Evolutionary conservation across 2,888 invertebrate species (phyloP).

Genomic region (Schizaphis graminum): DNA sequence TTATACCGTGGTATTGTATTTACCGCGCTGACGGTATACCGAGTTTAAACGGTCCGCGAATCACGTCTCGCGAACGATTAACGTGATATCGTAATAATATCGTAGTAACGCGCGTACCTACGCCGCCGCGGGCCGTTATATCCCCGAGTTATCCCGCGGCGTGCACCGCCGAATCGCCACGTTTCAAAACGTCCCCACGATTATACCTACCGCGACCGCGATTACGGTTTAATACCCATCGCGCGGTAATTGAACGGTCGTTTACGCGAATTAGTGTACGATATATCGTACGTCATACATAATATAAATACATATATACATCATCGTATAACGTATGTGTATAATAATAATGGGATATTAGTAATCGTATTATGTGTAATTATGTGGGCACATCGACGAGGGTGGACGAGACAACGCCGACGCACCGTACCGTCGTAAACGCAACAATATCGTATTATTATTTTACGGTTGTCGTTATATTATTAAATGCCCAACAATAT

Average conservation of each 20-base stretch:
- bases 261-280: slow-evolving; percentile 50
- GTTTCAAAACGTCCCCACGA: slow-evolving; percentile 42
- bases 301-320: no score
- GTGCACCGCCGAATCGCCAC: not conserved
- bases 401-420: no score
- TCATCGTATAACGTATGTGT: no score
- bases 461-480: no score
- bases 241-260: slow-evolving; percentile 57
- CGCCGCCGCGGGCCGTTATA: not conserved
- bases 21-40: not conserved
- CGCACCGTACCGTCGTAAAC: no score
- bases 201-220: slow-evolving; percentile 20
- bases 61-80: not conserved
- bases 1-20: not conserved
- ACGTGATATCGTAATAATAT: not conserved
- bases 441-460: no score
- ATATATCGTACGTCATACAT: not conserved
- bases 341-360: no score
- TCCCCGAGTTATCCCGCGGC: not conserved
- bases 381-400: no score
- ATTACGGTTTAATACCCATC: slow-evolving; percentile 58
- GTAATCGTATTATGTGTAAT: no score
- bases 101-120: not conserved
- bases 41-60: not conserved
- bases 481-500: no score